These are phyloP conservation scores for Halcyon leucocephala DNA, from an alignment of 2,797 vertebrate genomes.

Conservation along the genomic window DNA sequence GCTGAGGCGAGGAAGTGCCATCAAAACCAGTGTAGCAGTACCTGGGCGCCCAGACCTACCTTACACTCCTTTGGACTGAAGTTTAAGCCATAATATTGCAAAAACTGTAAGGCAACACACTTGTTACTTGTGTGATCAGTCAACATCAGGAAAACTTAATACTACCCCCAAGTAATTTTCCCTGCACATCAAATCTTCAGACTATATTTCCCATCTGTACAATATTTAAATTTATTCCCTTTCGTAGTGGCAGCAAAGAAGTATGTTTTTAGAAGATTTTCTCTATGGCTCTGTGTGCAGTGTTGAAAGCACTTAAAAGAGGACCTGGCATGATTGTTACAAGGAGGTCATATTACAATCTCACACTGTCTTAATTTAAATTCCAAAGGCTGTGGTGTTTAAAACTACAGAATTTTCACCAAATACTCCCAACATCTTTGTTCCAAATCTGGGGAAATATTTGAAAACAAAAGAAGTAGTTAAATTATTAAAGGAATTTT, in stretches of 20 bases:
- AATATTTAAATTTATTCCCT: slow-evolving; percentile 23
- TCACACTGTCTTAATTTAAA: slow-evolving; percentile 14
- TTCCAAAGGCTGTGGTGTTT: slow-evolving; percentile 5
- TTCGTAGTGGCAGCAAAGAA: neutral
- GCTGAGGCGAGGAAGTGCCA: neutral
- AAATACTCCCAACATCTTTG: neutral
- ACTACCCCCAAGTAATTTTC: neutral
- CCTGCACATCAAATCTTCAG: neutral
- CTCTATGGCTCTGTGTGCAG: neutral
- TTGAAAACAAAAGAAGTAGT: neutral
- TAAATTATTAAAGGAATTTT: neutral
- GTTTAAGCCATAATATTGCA: neutral
- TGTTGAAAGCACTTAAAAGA: slow-evolving; percentile 43
- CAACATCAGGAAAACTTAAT: neutral
- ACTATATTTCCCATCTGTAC: neutral
- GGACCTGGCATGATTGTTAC: neutral
- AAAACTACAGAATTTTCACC: slow-evolving; percentile 11
- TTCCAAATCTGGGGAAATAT: neutral
- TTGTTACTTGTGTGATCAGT: neutral
- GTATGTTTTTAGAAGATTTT: slow-evolving; percentile 20
- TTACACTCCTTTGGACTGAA: neutral
- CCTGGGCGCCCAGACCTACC: neutral
- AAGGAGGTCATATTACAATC: neutral
- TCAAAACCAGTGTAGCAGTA: neutral
- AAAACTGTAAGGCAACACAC: neutral